These are phyloP conservation scores for Galeruca laticollis DNA, from an alignment of 2,888 invertebrate genomes.

Conservation along the genomic window DNA sequence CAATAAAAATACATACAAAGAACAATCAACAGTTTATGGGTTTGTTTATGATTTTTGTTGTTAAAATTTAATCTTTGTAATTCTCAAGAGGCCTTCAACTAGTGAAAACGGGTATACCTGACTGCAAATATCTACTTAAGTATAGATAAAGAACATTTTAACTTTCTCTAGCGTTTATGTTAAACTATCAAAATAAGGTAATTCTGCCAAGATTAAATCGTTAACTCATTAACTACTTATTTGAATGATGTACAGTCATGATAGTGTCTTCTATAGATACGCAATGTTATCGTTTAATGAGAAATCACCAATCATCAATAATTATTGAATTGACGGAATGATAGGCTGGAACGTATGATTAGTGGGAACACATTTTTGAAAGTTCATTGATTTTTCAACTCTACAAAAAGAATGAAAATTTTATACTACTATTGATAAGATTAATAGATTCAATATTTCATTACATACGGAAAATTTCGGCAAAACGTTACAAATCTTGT, in stretches of 20 bases:
- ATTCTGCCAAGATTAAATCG: constrained; percentile 1
- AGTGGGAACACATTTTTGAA: too few relatives aligned
- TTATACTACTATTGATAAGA: too few relatives aligned
- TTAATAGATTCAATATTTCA: too few relatives aligned
- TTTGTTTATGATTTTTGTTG: too few relatives aligned
- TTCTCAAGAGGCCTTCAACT: not conserved
- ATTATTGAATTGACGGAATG: too few relatives aligned
- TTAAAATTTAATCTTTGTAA: not conserved
- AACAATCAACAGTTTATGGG: too few relatives aligned
- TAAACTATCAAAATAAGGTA: constrained; percentile 8
- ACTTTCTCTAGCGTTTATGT: constrained; percentile 3
- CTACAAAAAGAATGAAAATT: too few relatives aligned
- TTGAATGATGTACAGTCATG: constrained; percentile 2
- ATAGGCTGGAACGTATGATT: too few relatives aligned
- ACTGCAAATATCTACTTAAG: not conserved
- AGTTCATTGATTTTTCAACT: too few relatives aligned
- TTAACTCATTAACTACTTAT: constrained; percentile 1
- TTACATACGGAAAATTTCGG: too few relatives aligned
- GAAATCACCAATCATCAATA: not conserved
- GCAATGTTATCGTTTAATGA: not conserved
- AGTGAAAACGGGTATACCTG: not conserved
- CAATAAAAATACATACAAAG: too few relatives aligned
- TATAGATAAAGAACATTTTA: not conserved
- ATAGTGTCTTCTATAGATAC: constrained; percentile 1
- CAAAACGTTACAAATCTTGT: too few relatives aligned